These are phyloP conservation scores for Hephaestus fuliginosus DNA, from an alignment of 2,797 vertebrate species.

Conservation along the genomic window DNA sequence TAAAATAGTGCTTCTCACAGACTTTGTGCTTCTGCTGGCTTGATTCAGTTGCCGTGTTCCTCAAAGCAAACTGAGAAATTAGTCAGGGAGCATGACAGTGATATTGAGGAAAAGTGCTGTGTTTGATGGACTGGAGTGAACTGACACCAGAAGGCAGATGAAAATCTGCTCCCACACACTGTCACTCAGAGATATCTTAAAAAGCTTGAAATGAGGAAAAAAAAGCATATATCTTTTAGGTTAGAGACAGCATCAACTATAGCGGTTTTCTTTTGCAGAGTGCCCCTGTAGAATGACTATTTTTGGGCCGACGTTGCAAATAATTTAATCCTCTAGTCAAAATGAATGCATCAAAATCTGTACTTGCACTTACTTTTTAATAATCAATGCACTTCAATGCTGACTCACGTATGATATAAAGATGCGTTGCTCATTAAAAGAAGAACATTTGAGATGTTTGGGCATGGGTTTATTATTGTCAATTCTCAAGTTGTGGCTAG, in stretches of 20 bases:
- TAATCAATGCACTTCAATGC: conserved; percentile 88
- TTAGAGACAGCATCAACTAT: conserved; percentile 87
- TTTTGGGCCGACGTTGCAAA: conserved; percentile 81
- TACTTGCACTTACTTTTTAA: conserved; percentile 89
- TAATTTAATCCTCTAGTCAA: conserved; percentile 84
- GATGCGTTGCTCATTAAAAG: conserved; percentile 85
- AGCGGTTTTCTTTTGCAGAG: conserved; percentile 80
- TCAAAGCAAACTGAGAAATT: conserved; percentile 74
- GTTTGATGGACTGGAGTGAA: conserved; percentile 73
- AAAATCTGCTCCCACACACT: conserved; percentile 69
- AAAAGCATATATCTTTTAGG: conserved; percentile 85
- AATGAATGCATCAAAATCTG: conserved; percentile 88
- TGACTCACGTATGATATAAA: conserved; percentile 85
- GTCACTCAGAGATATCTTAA: conserved; percentile 79
- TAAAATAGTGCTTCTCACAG: conserved; percentile 88
- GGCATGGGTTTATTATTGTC: conserved; percentile 83
- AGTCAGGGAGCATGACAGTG: conserved; percentile 80
- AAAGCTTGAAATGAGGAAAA: conserved; percentile 78
- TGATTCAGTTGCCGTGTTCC: conserved; percentile 77
- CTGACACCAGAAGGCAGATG: conserved; percentile 71
- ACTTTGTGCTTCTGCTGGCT: conserved; percentile 81
- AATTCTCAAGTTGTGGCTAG: conserved; percentile 69
- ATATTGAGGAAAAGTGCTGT: conserved; percentile 68
- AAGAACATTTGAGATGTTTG: conserved; percentile 81
- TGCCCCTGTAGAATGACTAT: conserved; percentile 82